Base-by-base conservation (phyloP, 2,888 invertebrate species). In the Leucophenga maculata region DNA sequence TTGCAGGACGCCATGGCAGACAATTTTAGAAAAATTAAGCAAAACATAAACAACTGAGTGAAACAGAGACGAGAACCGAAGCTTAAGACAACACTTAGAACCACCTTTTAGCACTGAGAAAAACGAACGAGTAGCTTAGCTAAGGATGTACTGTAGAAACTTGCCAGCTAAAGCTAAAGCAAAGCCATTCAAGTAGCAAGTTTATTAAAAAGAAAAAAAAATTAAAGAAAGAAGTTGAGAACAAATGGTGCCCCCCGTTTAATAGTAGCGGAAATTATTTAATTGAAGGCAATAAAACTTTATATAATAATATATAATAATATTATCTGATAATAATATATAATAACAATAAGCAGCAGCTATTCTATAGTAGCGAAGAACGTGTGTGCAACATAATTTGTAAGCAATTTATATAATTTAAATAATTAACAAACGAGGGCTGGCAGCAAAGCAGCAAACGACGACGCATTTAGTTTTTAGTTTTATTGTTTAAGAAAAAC, bases 1-100 rank as follows among this genome's bases (percentile, higher is more conserved):
- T 94, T 90, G 92, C 93, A 78, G 94, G 84, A 72, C 92, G 86
- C 77, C 86, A 86, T 79, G 85, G 84, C 71, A 85, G 86, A 76
- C 86, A 86, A 72, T 86, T 86, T 79, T 85, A 85, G 75, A 71
- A 32, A 57, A 46, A 48, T 32, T 16, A 52, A 13, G 16, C 39
- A 32, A 14, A 16, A 48, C 44, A 22, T 20, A 39, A 39, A 39
- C 3, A 6, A 39, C 9, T 39, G 39, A 39, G 39, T 6, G 39
- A 39, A 39, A 39, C 39, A 39, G 46, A 18, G 46, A 50, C 52
- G 44, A 26, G 4, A 9, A 20, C 22, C 44, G 20, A 46, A 46
- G 44, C 46, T 62, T 46, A 32, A 16, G 16, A 46, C 52, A 52
- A 52, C 11, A 50, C 6, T 14, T 50, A 50, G 16, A 18, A 68